Conservation (phyloP, 2,888 invertebrate species). For the Thymelicus lineola region DNA sequence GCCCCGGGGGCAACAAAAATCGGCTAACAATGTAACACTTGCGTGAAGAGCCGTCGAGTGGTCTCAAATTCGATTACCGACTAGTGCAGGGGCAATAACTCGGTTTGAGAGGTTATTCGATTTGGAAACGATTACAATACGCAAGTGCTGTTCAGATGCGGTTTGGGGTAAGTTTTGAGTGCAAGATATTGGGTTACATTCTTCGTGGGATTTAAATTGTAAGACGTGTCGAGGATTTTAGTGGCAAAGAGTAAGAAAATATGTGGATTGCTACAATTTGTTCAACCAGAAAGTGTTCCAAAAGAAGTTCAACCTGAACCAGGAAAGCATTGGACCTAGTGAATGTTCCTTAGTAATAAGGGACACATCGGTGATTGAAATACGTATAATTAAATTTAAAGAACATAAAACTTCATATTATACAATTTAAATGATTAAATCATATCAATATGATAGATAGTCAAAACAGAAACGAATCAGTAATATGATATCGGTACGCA, state of each 20-base stretch:
- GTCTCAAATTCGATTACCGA: constrained; percentile 80
- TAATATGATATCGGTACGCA: neutral
- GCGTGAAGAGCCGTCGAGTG: constrained; percentile 77
- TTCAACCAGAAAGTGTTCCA: no score
- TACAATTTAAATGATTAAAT: neutral
- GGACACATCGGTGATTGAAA: no score
- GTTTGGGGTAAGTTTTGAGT: constrained; percentile 48
- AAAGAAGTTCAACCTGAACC: no score
- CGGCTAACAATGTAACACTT: constrained; percentile 82
- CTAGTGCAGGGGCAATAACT: constrained; percentile 74
- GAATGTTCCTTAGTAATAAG: no score
- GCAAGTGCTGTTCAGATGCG: constrained; percentile 67
- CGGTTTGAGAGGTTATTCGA: constrained; percentile 80
- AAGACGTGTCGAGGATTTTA: neutral
- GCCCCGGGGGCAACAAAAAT: constrained; percentile 65
- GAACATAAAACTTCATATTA: no score
- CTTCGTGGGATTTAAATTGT: neutral
- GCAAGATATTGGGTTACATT: neutral
- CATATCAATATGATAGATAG: no score
- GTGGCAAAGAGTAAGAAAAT: no score
- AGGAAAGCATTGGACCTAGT: no score
- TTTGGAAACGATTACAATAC: constrained; percentile 76
- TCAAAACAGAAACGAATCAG: neutral
- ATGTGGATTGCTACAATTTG: no score
- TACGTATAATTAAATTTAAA: no score